These are phyloP conservation scores for Calliopum simillimum DNA, from an alignment of 2,888 invertebrate genomes.

Conservation along the genomic window DNA sequence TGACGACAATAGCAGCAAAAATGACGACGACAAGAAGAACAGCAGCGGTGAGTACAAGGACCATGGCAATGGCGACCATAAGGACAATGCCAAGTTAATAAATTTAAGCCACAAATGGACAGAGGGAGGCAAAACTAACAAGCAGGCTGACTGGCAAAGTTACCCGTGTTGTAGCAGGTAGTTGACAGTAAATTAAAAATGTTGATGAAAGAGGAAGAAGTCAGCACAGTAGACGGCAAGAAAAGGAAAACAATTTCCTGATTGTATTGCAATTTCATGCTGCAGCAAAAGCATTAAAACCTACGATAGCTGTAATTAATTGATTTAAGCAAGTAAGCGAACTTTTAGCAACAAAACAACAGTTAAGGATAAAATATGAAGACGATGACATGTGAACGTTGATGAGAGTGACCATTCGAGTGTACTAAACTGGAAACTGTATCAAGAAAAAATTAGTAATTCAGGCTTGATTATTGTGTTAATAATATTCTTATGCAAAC, in stretches of 20 bases:
- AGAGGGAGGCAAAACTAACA: slow-evolving; percentile 9
- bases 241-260: slow-evolving; percentile 6
- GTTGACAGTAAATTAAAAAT: slow-evolving; percentile 12
- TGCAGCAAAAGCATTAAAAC: not conserved
- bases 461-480: too few species aligned
- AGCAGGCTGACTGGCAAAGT: not conserved
- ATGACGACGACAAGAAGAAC: slow-evolving; percentile 1
- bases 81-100: slow-evolving; percentile 9
- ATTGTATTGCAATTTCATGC: slow-evolving; percentile 3
- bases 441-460: too few species aligned
- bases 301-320: slow-evolving; percentile 19
- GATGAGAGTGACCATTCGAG: too few species aligned
- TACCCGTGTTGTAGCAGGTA: not conserved
- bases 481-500: too few species aligned
- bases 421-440: too few species aligned
- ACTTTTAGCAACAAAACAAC: too few species aligned
- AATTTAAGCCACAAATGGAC: slow-evolving; percentile 22
- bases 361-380: too few species aligned
- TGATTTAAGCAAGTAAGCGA: slow-evolving; percentile 9
- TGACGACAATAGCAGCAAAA: not conserved
- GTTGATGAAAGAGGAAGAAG: not conserved
- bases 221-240: not conserved
- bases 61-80: not conserved
- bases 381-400: too few species aligned
- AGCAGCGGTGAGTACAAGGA: not conserved